Base-by-base conservation (phyloP, 2,797 vertebrate genomes). In the Neomorphus geoffroyi region DNA sequence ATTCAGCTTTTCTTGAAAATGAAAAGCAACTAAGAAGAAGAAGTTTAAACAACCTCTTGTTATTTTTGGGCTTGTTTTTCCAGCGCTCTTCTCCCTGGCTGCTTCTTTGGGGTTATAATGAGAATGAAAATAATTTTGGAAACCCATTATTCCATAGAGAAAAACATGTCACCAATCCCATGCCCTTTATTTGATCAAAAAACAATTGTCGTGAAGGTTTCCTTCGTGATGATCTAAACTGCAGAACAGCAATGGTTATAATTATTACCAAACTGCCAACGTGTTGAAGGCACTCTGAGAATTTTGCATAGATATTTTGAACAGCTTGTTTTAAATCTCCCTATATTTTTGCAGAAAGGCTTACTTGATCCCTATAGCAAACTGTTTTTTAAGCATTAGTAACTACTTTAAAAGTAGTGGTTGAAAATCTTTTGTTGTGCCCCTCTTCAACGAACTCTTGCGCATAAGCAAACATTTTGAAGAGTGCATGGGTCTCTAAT, bases 1-100 rank as follows among this genome's bases (percentile, higher is more conserved):
- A 98, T 98, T 98, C 98, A 98, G 98, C 98, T 98, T 98, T 98
- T 98, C 98, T 98, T 97, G 98, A 97, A 97, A 98, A 96, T 39
- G 90, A 96, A 97, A 98, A 97, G 98, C 97, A 98, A 98, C 97
- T 97, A 97, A 97, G 98, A n/a, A n/a, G n/a, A n/a, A 97, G 97
- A 98, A 98, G 97, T 98, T 98, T 98, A 98, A 98, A 98, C 97
- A 97, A 97, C 91, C 97, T 97, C 96, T 97, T 98, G 98, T 98
- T 98, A 97, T 98, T 98, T 98, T 98, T 97, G 84, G 97, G 90
- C 96, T 98, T 98, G 93, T 94, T 95, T 97, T 94, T 93, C 80
- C 83, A 93, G 88, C 18, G 17, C 26, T 88, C 78, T 73, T 85
- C 73, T 91, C 83, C 67, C 54, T 23, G 51, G 41, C 80, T 79